These are phyloP conservation scores for Aythya baeri DNA, from an alignment of 2,113 vertebrate species.

Conservation along the genomic window DNA sequence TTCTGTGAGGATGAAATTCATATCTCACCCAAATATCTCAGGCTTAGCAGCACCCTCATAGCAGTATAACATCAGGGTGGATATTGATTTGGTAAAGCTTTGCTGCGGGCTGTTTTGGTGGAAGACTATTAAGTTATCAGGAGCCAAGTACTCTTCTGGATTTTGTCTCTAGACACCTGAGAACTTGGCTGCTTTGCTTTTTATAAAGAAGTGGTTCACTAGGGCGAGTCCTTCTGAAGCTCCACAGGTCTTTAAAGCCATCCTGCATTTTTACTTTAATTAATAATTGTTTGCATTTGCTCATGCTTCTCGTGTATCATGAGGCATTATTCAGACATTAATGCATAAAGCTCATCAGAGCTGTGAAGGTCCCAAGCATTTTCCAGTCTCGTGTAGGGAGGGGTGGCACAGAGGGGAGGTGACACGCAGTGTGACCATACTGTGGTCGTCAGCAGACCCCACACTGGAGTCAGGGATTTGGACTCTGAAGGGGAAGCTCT, in stretches of 20 bases:
- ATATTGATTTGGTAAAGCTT: not conserved
- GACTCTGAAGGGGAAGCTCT: not conserved
- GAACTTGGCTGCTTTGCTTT: slow-evolving; percentile 18
- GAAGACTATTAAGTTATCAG: not conserved
- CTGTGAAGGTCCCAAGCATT: not conserved
- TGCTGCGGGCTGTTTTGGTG: not conserved
- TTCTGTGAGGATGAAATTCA: not conserved
- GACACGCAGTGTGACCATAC: not conserved
- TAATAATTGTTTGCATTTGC: slow-evolving; percentile 36
- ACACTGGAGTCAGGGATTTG: not conserved
- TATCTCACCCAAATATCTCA: not conserved
- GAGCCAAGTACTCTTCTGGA: not conserved
- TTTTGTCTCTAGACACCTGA: not conserved
- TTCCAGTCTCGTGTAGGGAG: not conserved
- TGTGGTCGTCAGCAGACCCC: not conserved
- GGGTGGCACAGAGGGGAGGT: not conserved
- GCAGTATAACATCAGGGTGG: not conserved
- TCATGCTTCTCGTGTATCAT: not conserved
- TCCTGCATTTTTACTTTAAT: slow-evolving; percentile 37
- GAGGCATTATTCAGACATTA: not conserved
- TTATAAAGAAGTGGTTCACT: slow-evolving; percentile 30
- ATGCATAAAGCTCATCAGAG: not conserved
- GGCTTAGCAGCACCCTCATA: not conserved
- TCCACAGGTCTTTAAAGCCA: slow-evolving; percentile 48
- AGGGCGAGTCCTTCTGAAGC: not conserved